A percentile compares a stretch with the other conserved stretches of the same genome.
These are phyloP conservation scores for Pasiphila rectangulata DNA, from an alignment of 2,888 invertebrate genomes.

Conservation along the genomic window DNA sequence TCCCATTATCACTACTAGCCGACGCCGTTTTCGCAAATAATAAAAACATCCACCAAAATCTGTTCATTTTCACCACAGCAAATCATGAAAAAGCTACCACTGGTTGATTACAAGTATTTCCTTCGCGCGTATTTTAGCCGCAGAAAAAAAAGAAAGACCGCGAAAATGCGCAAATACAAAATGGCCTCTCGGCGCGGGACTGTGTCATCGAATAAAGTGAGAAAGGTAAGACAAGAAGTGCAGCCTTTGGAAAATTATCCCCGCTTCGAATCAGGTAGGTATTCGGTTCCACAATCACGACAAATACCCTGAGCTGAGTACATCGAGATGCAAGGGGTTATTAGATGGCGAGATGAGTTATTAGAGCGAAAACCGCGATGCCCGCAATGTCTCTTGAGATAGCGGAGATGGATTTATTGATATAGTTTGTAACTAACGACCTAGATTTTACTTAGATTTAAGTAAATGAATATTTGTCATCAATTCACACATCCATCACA, in stretches of 20 bases:
- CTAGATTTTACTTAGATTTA: no score
- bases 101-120: conserved; percentile 34
- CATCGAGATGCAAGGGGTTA: conserved; percentile 8
- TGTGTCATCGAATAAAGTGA: conserved; percentile 65
- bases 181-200: conserved; percentile 62
- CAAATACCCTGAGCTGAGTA: conserved; percentile 39
- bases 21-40: conserved; percentile 72
- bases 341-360: conserved; percentile 40
- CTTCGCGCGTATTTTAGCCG: conserved; percentile 17
- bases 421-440: no score
- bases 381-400: conserved; percentile 35
- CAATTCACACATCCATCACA: no score
- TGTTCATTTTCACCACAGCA: conserved; percentile 70
- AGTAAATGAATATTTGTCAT: no score
- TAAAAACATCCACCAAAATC: conserved; percentile 77
- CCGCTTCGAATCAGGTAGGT: conserved; percentile 52
- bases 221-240: conserved; percentile 64
- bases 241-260: conserved; percentile 74
- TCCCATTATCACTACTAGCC: conserved; percentile 70
- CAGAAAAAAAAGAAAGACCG: conserved; percentile 39
- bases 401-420: neutral
- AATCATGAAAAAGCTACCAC: conserved; percentile 57
- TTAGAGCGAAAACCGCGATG: conserved; percentile 57
- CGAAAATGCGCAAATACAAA: conserved; percentile 37
- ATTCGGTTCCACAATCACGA: conserved; percentile 40